Evolutionary conservation across 1,140 invertebrate genomes (phyloP).

Genomic region (Wasmannia auropunctata): DNA sequence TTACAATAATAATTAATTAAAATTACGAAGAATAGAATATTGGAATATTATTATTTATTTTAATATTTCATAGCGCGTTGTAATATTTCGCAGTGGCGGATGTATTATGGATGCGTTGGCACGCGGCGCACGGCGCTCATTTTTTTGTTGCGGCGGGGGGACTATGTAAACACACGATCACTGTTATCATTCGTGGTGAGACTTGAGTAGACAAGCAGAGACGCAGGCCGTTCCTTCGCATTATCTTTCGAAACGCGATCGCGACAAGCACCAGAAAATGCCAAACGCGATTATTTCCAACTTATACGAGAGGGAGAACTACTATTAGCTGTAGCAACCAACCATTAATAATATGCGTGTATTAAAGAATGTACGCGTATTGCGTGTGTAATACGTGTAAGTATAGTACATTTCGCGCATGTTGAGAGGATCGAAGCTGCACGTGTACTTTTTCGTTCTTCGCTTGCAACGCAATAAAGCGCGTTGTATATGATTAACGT

Average conservation of each 20-base stretch:
- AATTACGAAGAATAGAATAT: neutral
- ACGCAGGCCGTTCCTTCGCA: neutral
- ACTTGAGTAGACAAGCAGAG: neutral
- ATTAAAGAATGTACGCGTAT: neutral
- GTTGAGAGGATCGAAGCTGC: neutral
- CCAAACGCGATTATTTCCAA: neutral
- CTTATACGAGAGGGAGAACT: neutral
- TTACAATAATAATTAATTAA: neutral
- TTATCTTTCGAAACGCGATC: neutral
- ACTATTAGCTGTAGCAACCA: neutral
- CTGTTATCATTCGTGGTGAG: neutral
- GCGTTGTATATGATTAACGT: neutral
- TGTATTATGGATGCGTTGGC: neutral
- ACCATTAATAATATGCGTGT: neutral
- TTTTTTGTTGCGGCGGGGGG: neutral
- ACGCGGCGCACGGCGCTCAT: neutral
- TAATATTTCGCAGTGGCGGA: neutral
- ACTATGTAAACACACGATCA: neutral
- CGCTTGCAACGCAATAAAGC: neutral
- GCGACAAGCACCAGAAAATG: neutral
- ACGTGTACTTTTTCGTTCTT: neutral
- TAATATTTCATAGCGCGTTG: neutral
- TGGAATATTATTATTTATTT: neutral
- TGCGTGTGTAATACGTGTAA: neutral
- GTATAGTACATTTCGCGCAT: neutral